phyloP scores from a whole-genome alignment of 2,797 vertebrate genomes.

The Uromys caudimaculatus region DNA sequence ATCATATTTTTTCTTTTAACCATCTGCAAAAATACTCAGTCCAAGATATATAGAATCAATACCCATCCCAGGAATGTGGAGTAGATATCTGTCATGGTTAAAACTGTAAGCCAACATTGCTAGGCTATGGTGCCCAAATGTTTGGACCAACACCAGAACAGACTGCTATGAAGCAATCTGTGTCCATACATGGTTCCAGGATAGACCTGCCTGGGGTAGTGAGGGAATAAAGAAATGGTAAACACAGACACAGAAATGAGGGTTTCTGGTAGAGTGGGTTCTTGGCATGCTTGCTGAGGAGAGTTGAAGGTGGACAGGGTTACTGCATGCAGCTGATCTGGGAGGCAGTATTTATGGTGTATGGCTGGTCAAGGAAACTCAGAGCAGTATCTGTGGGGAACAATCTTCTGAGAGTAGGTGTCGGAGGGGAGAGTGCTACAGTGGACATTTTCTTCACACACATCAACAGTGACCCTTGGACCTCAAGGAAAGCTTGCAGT shows the following conservation, averaged over 20 bases:
- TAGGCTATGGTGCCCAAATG: background rate
- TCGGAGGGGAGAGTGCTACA: background rate
- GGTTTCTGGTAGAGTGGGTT: background rate
- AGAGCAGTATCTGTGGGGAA: background rate
- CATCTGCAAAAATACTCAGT: background rate
- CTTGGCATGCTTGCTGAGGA: background rate
- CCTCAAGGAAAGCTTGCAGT: background rate
- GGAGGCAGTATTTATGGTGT: background rate
- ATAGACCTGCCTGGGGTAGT: background rate
- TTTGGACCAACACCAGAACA: background rate
- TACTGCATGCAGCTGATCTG: background rate
- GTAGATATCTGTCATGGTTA: background rate
- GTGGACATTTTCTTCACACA: no score
- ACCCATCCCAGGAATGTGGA: background rate
- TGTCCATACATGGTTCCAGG: background rate
- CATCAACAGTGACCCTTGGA: background rate
- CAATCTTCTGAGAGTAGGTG: background rate
- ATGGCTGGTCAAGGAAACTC: background rate
- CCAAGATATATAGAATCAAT: background rate
- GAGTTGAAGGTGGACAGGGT: background rate
- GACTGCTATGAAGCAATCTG: background rate
- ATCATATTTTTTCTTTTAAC: background rate
- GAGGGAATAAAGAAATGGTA: background rate
- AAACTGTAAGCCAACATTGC: background rate
- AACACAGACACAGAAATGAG: background rate